Conservation (phyloP, 2,113 vertebrate genomes). For the Cyprinodon brontotheroides region DNA sequence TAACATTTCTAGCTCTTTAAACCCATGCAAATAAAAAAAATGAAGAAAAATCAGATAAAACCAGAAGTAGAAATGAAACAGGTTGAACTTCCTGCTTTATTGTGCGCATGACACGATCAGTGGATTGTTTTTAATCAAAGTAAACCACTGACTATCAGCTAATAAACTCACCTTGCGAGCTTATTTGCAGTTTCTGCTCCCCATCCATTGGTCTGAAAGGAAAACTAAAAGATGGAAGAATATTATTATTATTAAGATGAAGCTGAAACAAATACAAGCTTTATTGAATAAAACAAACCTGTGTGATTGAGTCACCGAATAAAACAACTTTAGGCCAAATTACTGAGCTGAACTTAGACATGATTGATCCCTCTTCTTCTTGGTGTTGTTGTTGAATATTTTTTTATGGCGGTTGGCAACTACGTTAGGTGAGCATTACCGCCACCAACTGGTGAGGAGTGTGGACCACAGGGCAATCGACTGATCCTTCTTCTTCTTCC, state of each 20-base stretch:
- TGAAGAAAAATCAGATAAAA: background rate
- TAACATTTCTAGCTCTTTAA: background rate
- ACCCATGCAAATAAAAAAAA: no score
- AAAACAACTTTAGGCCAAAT: slow-evolving; percentile 87
- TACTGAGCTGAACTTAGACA: slow-evolving; percentile 71
- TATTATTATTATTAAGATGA: background rate
- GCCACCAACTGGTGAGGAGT: background rate
- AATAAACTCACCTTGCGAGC: slow-evolving; percentile 83
- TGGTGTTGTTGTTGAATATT: background rate
- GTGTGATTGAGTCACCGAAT: slow-evolving; percentile 94
- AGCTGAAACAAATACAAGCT: background rate
- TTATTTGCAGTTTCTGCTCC: slow-evolving; percentile 85
- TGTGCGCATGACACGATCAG: background rate
- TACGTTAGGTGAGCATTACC: background rate
- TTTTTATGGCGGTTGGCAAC: background rate
- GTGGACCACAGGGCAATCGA: no score
- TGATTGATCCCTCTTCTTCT: slow-evolving; percentile 14
- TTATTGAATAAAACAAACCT: slow-evolving; percentile 77
- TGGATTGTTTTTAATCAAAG: background rate
- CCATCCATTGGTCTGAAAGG: slow-evolving; percentile 89
- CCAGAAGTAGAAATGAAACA: background rate
- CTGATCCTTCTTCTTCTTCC: no score
- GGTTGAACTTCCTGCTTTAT: background rate
- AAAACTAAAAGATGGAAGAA: slow-evolving; percentile 77
- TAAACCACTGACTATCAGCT: background rate